Evolutionary conservation across 1,140 invertebrate species (phyloP).

Genomic region (Lethrus apterus): DNA sequence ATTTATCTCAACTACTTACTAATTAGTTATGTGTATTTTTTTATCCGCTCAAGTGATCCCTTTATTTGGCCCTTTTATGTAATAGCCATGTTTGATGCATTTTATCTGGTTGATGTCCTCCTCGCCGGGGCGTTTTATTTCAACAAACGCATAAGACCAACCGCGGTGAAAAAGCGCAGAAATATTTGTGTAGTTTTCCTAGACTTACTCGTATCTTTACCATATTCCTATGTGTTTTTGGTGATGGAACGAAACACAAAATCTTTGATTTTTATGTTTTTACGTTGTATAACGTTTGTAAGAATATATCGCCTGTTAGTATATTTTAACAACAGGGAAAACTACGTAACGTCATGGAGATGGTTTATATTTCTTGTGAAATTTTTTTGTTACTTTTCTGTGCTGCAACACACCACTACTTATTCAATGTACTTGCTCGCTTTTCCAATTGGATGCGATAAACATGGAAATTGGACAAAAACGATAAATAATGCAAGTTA

Average conservation of each 20-base stretch:
- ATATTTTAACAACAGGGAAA: constrained; percentile 3
- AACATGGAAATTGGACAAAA: neutral
- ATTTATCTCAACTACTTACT: neutral
- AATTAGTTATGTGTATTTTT: neutral
- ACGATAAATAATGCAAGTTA: neutral
- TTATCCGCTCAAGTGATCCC: neutral
- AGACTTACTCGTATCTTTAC: neutral
- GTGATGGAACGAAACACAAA: neutral
- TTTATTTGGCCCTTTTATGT: constrained; percentile 2
- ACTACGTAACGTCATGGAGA: neutral
- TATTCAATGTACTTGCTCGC: neutral
- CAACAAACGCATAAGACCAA: neutral
- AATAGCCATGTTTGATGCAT: neutral
- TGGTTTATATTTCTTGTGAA: constrained; percentile 3
- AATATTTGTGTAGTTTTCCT: neutral
- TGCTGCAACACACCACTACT: constrained; percentile 1
- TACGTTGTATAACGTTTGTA: constrained; percentile 4
- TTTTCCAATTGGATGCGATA: neutral
- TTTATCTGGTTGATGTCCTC: constrained; percentile 4
- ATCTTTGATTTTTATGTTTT: neutral
- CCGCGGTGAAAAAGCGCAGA: neutral
- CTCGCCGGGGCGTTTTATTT: constrained; percentile 1
- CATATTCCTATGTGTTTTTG: neutral
- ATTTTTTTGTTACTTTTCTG: constrained; percentile 1
- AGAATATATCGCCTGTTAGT: constrained; percentile 2